Conservation (phyloP, 2,888 invertebrate species). For the Athalia circularis region DNA sequence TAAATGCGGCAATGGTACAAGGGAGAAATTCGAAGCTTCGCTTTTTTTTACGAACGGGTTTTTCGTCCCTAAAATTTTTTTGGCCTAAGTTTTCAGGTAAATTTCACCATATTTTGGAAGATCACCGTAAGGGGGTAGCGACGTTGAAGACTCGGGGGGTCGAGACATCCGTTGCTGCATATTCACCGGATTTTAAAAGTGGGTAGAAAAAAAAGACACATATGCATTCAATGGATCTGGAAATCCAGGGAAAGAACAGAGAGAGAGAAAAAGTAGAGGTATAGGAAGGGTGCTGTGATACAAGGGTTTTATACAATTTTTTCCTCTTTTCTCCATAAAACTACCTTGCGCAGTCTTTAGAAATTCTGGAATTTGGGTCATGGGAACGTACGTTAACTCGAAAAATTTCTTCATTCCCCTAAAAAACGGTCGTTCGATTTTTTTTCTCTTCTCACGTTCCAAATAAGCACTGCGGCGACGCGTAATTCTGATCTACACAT, state of each 20-base stretch:
- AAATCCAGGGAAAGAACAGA: background rate
- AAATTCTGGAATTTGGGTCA: slow-evolving; percentile 71
- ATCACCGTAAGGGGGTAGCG: slow-evolving; percentile 56
- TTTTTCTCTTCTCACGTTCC: too few relatives aligned
- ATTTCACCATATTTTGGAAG: slow-evolving; percentile 67
- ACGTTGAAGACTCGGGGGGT: slow-evolving; percentile 47
- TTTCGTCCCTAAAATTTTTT: background rate
- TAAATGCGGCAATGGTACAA: slow-evolving; percentile 30
- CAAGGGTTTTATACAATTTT: slow-evolving; percentile 55
- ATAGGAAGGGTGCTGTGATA: slow-evolving; percentile 53
- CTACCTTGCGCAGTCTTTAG: slow-evolving; percentile 63
- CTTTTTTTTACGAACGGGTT: slow-evolving; percentile 53
- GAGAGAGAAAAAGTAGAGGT: slow-evolving; percentile 47
- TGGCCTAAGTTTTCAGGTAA: slow-evolving; percentile 21
- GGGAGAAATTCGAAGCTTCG: slow-evolving; percentile 71
- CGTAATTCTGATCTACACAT: too few relatives aligned
- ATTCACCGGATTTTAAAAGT: slow-evolving; percentile 62
- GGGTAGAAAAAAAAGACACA: slow-evolving; percentile 26
- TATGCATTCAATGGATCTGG: background rate
- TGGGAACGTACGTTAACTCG: slow-evolving; percentile 65
- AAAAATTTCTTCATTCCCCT: slow-evolving; percentile 1
- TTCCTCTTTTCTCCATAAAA: slow-evolving; percentile 65
- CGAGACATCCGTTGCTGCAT: slow-evolving; percentile 70
- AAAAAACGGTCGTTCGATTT: slow-evolving; percentile 29
- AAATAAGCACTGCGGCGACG: too few relatives aligned